These are phyloP conservation scores for Epirrita christyi DNA, from an alignment of 2,888 invertebrate species.

Conservation along the genomic window DNA sequence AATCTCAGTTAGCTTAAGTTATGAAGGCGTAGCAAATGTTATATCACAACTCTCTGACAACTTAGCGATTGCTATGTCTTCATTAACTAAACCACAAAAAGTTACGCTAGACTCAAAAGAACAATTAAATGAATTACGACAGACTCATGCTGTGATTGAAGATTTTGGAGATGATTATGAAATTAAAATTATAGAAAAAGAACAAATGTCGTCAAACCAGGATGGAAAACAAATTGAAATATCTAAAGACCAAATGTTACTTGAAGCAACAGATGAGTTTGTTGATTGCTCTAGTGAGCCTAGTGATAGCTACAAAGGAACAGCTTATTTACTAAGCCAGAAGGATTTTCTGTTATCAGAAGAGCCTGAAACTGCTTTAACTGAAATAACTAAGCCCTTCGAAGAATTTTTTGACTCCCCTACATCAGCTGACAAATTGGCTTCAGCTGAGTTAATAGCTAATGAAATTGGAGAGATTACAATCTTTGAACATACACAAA, in stretches of 20 bases:
- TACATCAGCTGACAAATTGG: slow-evolving; percentile 17
- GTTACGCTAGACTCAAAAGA: not conserved
- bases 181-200: not conserved
- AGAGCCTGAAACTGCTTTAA: slow-evolving; percentile 3
- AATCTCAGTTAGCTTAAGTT: not conserved
- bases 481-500: slow-evolving; percentile 11
- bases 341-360: not conserved
- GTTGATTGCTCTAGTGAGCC: slow-evolving; percentile 17
- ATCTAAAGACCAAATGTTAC: not conserved
- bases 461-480: slow-evolving; percentile 13
- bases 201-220: not conserved
- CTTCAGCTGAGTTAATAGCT: slow-evolving; percentile 10
- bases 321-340: not conserved
- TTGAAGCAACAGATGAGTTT: slow-evolving; percentile 15
- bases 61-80: slow-evolving; percentile 10
- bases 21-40: slow-evolving; percentile 1
- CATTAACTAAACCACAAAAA: slow-evolving; percentile 7
- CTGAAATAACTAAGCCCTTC: slow-evolving; percentile 9
- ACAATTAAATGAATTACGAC: slow-evolving; percentile 1
- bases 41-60: slow-evolving; percentile 19
- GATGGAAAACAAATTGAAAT: slow-evolving; percentile 1
- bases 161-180: not conserved
- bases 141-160: slow-evolving; percentile 4
- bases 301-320: not conserved
- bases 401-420: slow-evolving; percentile 28